Evolutionary conservation across 2,113 vertebrate genomes (phyloP).

Genomic region (Pleuronectes platessa): DNA sequence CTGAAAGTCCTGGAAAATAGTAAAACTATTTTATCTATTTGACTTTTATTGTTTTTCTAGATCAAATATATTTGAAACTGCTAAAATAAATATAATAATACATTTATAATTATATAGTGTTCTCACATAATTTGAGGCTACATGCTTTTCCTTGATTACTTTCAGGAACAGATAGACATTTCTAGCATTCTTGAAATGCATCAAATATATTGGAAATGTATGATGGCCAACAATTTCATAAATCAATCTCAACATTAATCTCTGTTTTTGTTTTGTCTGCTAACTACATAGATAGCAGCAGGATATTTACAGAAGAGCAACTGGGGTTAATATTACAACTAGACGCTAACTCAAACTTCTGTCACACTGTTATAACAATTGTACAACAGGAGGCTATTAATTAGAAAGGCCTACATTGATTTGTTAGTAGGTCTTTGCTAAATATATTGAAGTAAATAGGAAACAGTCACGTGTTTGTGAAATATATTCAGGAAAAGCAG

Average conservation of each 20-base stretch:
- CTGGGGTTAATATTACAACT: not conserved
- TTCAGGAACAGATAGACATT: constrained; percentile 8
- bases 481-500: not conserved
- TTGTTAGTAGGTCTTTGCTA: not conserved
- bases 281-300: not conserved
- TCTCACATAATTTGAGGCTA: not conserved
- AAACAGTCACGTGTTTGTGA: not conserved
- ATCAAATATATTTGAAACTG: constrained; percentile 10
- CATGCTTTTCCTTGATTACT: not conserved
- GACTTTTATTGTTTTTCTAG: not conserved
- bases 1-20: not conserved
- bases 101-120: not conserved
- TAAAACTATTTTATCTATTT: not conserved
- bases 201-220: constrained; percentile 1
- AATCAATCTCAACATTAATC: not conserved
- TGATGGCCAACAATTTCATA: not conserved
- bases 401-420: not conserved
- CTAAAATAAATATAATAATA: not conserved
- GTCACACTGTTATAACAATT: not conserved
- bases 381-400: not conserved
- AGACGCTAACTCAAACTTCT: constrained; percentile 3
- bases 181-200: constrained; percentile 4
- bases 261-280: not conserved
- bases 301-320: not conserved
- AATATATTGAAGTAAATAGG: not conserved